Evolutionary conservation across 1,140 invertebrate genomes (phyloP).

Genomic region (Drosophila pseudoananassae): DNA sequence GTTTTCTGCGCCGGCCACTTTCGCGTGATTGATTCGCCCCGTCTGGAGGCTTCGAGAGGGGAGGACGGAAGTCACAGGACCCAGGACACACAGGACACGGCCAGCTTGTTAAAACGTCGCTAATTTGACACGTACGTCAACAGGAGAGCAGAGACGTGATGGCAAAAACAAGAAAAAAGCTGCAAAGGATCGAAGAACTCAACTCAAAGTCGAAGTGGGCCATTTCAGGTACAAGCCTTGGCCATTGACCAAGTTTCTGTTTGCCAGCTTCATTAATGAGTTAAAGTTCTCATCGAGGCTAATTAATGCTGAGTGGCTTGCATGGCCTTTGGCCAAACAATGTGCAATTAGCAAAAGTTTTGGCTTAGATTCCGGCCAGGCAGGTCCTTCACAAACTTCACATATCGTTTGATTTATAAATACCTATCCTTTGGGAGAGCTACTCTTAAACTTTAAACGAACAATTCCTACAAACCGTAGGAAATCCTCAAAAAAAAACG

Average conservation of each 20-base stretch:
- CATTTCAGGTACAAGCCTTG: slow-evolving; percentile 27
- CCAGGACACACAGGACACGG: slow-evolving; percentile 25
- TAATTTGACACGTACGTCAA: slow-evolving; percentile 77
- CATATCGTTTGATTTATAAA: slow-evolving; percentile 14
- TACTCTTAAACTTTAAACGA: too few relatives aligned
- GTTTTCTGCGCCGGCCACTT: slow-evolving; percentile 68
- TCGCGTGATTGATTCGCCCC: slow-evolving; percentile 67
- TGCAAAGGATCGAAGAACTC: neutral
- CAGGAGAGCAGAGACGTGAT: slow-evolving; percentile 33
- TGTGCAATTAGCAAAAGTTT: slow-evolving; percentile 71
- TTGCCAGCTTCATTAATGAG: slow-evolving; percentile 71
- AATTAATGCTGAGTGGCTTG: slow-evolving; percentile 72
- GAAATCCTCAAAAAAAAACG: neutral
- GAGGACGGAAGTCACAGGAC: neutral
- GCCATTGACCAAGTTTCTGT: slow-evolving; percentile 52
- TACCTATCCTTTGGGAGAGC: neutral
- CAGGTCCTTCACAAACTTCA: slow-evolving; percentile 22
- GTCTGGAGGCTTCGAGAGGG: slow-evolving; percentile 4
- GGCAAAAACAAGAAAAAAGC: neutral
- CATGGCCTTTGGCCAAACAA: slow-evolving; percentile 50
- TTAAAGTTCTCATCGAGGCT: slow-evolving; percentile 72
- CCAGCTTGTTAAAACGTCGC: slow-evolving; percentile 76
- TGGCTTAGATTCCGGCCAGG: neutral
- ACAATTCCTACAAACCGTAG: too few relatives aligned
- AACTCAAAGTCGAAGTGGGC: neutral